These are phyloP conservation scores for Alfaro cultratus DNA, from an alignment of 2,797 vertebrate genomes.

Conservation along the genomic window DNA sequence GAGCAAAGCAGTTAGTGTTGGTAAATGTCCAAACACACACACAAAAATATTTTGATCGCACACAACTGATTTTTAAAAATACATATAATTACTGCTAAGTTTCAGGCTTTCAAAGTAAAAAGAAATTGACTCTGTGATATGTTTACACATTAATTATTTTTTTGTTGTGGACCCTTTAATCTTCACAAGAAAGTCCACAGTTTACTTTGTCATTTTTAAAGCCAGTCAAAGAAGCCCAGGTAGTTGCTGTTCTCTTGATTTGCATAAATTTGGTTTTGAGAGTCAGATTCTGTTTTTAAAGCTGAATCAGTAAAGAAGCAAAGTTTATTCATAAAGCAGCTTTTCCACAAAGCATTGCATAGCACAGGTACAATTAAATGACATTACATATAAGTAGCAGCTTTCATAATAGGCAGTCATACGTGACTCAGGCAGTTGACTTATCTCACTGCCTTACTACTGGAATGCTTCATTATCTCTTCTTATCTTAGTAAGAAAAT, in stretches of 20 bases:
- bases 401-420: neutral
- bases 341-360: neutral
- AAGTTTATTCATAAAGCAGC: neutral
- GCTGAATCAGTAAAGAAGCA: neutral
- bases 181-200: neutral
- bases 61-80: neutral
- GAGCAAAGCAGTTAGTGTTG: neutral
- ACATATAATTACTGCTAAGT: neutral
- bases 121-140: neutral
- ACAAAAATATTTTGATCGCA: neutral
- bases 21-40: neutral
- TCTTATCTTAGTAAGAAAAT: neutral
- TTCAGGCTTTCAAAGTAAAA: neutral
- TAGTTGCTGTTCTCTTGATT: neutral
- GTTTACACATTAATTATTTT: neutral
- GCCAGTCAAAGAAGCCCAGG: neutral
- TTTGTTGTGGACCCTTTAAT: neutral
- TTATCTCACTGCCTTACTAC: neutral
- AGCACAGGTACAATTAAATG: neutral
- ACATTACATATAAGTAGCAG: neutral
- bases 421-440: neutral
- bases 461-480: neutral
- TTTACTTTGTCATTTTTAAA: neutral
- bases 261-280: neutral
- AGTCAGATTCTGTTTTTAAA: neutral